Evolutionary conservation across 2,888 invertebrate genomes (phyloP).

Genomic region (Polymixis lichenea): DNA sequence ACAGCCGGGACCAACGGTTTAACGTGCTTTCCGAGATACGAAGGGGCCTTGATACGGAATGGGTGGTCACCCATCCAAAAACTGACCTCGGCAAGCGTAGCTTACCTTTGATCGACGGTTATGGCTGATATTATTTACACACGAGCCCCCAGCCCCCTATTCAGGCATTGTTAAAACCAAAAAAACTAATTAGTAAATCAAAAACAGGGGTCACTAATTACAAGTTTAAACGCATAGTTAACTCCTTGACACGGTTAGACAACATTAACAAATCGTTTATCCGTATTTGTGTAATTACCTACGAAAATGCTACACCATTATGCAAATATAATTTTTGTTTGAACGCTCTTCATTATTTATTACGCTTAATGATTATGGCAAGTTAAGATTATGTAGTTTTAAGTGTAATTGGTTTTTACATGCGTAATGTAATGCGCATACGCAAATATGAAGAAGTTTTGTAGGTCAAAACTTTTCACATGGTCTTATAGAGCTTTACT

Average conservation of each 20-base stretch:
- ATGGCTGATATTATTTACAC: too few species aligned
- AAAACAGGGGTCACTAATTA: constrained; percentile 6
- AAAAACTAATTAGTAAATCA: not conserved
- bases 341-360: constrained; percentile 51
- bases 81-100: too few species aligned
- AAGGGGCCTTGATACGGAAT: too few species aligned
- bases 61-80: too few species aligned
- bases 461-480: too few species aligned
- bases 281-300: constrained; percentile 57
- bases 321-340: constrained; percentile 55
- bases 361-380: constrained; percentile 42
- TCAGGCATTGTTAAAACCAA: not conserved
- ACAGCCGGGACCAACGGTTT: too few species aligned
- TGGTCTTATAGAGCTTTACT: too few species aligned
- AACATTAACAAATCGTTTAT: constrained; percentile 51
- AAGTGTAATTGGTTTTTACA: constrained; percentile 42
- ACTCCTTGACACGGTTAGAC: constrained; percentile 55
- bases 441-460: too few species aligned
- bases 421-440: too few species aligned
- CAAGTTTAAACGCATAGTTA: constrained; percentile 20
- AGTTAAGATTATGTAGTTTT: constrained; percentile 53
- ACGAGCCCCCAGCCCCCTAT: too few species aligned
- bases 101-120: too few species aligned
- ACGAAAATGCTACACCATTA: constrained; percentile 55
- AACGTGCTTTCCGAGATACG: too few species aligned